Evolutionary conservation across 2,113 vertebrate species (phyloP).

Genomic region (Forbesichthys agassizii): DNA sequence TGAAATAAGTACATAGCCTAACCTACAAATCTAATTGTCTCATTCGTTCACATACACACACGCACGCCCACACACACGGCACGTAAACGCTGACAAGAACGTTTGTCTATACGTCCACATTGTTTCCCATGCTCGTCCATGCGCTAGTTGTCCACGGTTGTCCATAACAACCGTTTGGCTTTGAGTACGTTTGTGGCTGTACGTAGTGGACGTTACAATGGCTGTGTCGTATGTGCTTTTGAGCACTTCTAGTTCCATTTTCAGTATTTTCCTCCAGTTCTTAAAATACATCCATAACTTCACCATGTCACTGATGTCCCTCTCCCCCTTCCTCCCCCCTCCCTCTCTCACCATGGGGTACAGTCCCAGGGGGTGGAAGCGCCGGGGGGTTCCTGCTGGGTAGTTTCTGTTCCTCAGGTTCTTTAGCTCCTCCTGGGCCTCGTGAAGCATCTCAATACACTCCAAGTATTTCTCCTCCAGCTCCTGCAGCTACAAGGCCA

Average conservation of each 20-base stretch:
- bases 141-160: too few species aligned
- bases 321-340: neutral
- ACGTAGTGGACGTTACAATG: too few species aligned
- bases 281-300: neutral
- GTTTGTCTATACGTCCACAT: too few species aligned
- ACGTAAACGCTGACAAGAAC: neutral
- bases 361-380: slow-evolving; percentile 87
- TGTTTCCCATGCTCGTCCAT: too few species aligned
- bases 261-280: too few species aligned
- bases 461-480: slow-evolving; percentile 94
- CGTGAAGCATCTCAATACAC: slow-evolving; percentile 98
- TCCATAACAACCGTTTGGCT: too few species aligned
- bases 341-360: slow-evolving; percentile 87
- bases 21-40: too few species aligned
- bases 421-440: slow-evolving; percentile 97
- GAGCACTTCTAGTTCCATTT: too few species aligned
- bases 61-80: neutral
- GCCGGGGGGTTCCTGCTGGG: slow-evolving; percentile 84
- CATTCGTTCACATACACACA: neutral
- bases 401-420: slow-evolving; percentile 90
- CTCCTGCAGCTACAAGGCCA: slow-evolving; percentile 83
- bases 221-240: too few species aligned
- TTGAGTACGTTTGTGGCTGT: too few species aligned
- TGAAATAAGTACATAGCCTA: too few species aligned
- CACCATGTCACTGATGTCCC: neutral